phyloP scores from a whole-genome alignment of 2,113 vertebrate genomes.

The Lycaon pictus region DNA sequence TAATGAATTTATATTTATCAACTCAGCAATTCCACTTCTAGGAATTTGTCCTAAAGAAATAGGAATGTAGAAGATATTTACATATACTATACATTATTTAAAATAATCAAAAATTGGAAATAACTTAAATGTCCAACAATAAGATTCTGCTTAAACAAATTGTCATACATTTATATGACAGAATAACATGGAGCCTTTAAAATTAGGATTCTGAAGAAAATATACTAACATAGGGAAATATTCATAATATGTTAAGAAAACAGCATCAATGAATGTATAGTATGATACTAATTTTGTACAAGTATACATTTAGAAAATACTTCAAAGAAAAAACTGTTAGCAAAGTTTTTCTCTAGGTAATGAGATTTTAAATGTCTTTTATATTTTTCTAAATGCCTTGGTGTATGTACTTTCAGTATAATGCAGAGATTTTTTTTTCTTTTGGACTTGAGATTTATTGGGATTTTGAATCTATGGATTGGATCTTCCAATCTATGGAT shows the following conservation, averaged over 20 bases:
- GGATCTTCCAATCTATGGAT: background rate
- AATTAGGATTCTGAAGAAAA: conserved; percentile 38
- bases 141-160: conserved; percentile 17
- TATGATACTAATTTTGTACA: background rate
- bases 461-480: background rate
- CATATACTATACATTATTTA: background rate
- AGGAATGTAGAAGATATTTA: background rate
- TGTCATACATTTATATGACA: background rate
- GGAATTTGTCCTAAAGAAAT: background rate
- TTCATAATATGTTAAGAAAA: background rate
- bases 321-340: background rate
- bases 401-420: background rate
- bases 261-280: background rate
- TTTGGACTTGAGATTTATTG: background rate
- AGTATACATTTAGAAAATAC: background rate
- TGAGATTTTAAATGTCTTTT: background rate
- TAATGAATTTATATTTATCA: background rate
- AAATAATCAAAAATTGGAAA: background rate
- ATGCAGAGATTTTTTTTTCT: background rate
- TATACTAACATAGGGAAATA: background rate
- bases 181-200: background rate
- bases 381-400: background rate
- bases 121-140: background rate
- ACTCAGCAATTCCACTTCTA: background rate
- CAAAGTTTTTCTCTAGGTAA: background rate